Base-by-base conservation (phyloP, 1,140 invertebrate genomes). In the Gryon sp. region DNA sequence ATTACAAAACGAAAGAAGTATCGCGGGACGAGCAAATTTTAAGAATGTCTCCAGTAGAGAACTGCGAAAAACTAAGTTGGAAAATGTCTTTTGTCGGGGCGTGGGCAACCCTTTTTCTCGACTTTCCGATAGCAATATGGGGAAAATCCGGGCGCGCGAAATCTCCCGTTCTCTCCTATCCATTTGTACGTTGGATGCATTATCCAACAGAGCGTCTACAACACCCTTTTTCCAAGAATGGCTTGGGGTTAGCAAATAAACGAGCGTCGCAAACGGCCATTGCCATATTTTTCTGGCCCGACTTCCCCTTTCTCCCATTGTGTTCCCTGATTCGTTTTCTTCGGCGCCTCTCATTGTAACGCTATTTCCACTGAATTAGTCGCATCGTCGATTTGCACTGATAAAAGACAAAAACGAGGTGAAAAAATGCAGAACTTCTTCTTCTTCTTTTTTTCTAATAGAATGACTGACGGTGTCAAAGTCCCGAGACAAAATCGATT, bases 161-260 rank as follows among this genome's bases (percentile, higher is more conserved):
- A 78, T 74, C 38, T 26, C 59, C 55, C 69, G 45, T 59, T 77
- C 73, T 59, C n/a, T n/a, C n/a, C n/a, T n/a, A 74, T 73, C 78
- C 78, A 80, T 80, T 77, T 72, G 65, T 74, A 80, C 69, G 70
- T 60, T 41, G 34, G 78, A 74, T 77, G 78, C 74, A 80, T 80
- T 80, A 77, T 80, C 78, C 78, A 68, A 48, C 14, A 41, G 36
- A 72, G 50, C 66, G 72, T 75, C 72, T 79, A 36, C 62, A 50
- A 76, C 77, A 77, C 74, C 74, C 73, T 76, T 76, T 34, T 65
- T 63, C 32, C 30, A 22, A 41, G 63, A 72, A 79, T 76, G 40
- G 73, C 78, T 57, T 53, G 63, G 76, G 73, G 63, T 79, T 73
- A 69, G 73, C 73, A 74, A 79, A 79, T 76, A 79, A 79, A 79